phyloP scores from a whole-genome alignment of 2,113 vertebrate species.

The Hemichromis elongatus region DNA sequence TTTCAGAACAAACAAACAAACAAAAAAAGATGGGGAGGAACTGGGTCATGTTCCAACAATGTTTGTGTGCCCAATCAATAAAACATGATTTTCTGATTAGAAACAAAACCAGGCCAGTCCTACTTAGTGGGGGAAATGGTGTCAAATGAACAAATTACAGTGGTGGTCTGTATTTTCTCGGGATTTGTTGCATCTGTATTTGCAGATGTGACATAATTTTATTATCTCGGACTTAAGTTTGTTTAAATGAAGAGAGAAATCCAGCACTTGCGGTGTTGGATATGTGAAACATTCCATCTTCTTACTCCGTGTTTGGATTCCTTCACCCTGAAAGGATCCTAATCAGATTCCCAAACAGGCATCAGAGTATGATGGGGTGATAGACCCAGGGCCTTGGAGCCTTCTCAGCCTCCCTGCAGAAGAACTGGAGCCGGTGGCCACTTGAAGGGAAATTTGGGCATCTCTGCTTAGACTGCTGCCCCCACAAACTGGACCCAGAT shows the following conservation, averaged over 20 bases:
- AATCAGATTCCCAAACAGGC: not conserved
- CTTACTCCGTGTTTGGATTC: fast-evolving
- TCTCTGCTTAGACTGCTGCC: not conserved
- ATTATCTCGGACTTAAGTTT: not conserved
- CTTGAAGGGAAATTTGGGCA: not conserved
- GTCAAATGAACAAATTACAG: not conserved
- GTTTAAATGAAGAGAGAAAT: not conserved
- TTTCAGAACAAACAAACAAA: not conserved
- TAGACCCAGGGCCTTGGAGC: not conserved
- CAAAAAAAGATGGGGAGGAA: not conserved
- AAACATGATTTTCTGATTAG: slow-evolving; percentile 31
- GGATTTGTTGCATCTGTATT: not conserved
- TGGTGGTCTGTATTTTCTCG: not conserved
- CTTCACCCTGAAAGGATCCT: not conserved
- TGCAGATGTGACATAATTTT: not conserved
- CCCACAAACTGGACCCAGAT: not conserved
- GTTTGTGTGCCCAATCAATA: slow-evolving; percentile 29
- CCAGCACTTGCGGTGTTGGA: not conserved
- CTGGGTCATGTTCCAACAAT: slow-evolving; percentile 11
- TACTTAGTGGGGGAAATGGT: not conserved
- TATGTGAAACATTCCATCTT: not conserved
- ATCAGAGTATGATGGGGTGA: not conserved
- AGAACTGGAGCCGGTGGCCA: not conserved
- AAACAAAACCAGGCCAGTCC: not conserved
- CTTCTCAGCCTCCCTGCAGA: not conserved